phyloP scores from a whole-genome alignment of 2,797 vertebrate genomes.

The Leptatherina wallacei region DNA sequence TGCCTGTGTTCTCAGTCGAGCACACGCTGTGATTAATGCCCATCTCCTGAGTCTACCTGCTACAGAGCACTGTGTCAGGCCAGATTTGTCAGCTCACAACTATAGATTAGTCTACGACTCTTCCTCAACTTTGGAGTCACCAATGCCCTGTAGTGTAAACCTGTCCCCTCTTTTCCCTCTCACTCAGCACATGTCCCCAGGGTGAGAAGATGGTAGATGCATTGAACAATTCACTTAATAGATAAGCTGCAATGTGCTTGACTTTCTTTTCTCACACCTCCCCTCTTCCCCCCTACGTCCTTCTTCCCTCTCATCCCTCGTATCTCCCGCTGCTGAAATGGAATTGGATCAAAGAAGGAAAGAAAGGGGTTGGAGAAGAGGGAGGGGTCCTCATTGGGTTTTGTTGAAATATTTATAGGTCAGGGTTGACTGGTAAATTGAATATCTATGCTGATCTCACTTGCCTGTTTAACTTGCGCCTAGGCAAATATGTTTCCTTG shows the following conservation, averaged over 20 bases:
- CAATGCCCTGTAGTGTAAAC: slow-evolving; percentile 89
- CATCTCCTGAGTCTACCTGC: slow-evolving; percentile 85
- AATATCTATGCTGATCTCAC: slow-evolving; percentile 99
- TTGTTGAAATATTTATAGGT: slow-evolving; percentile 99
- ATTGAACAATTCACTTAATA: slow-evolving; percentile 98
- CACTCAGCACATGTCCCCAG: slow-evolving; percentile 73
- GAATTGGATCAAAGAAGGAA: slow-evolving; percentile 96
- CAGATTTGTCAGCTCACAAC: slow-evolving; percentile 92
- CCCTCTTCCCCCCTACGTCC: slow-evolving; percentile 42
- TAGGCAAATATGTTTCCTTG: slow-evolving; percentile 99
- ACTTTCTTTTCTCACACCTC: slow-evolving; percentile 89
- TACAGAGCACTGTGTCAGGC: slow-evolving; percentile 89
- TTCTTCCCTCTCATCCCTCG: slow-evolving; percentile 68
- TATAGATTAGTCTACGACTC: slow-evolving; percentile 93
- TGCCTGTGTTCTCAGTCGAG: slow-evolving; percentile 80
- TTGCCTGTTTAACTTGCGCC: slow-evolving; percentile 99
- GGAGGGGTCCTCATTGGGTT: slow-evolving; percentile 93
- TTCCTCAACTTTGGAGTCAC: slow-evolving; percentile 90
- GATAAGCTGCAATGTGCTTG: slow-evolving; percentile 94
- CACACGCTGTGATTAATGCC: slow-evolving; percentile 91
- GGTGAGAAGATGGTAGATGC: slow-evolving; percentile 91
- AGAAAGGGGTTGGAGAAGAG: slow-evolving; percentile 58
- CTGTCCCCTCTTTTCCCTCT: slow-evolving; percentile 81
- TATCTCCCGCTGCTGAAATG: slow-evolving; percentile 93
- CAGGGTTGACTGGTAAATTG: slow-evolving; percentile 99